Evolutionary conservation across 2,888 invertebrate genomes (phyloP).

Genomic region (Pyrgus malvae): DNA sequence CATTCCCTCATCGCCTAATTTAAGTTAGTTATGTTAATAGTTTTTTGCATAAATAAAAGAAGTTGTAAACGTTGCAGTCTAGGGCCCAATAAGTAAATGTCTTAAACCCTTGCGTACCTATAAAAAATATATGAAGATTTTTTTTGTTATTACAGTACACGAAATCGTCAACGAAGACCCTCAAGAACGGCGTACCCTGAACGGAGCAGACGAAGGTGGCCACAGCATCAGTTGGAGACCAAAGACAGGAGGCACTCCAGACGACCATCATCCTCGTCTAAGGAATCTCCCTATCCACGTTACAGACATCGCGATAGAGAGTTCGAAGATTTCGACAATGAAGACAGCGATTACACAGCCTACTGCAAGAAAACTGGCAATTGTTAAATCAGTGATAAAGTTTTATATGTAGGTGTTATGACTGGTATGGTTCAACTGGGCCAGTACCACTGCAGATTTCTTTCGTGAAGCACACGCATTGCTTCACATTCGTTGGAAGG

Average conservation of each 20-base stretch:
- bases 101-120: too few species aligned
- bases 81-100: too few species aligned
- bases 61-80: too few species aligned
- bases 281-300: slow-evolving; percentile 30
- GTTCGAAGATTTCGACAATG: slow-evolving; percentile 49
- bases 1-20: too few species aligned
- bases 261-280: slow-evolving; percentile 37
- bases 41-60: too few species aligned
- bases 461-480: too few species aligned
- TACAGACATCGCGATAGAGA: slow-evolving; percentile 50
- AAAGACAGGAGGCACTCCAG: slow-evolving; percentile 33
- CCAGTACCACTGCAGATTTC: too few species aligned
- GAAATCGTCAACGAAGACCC: slow-evolving; percentile 55
- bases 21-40: too few species aligned
- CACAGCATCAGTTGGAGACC: slow-evolving; percentile 44
- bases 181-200: slow-evolving; percentile 59
- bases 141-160: slow-evolving; percentile 59
- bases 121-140: too few species aligned
- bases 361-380: slow-evolving; percentile 58
- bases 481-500: too few species aligned
- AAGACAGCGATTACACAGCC: slow-evolving; percentile 45
- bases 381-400: slow-evolving; percentile 18
- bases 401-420: not conserved
- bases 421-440: too few species aligned
- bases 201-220: slow-evolving; percentile 57